phyloP scores from a whole-genome alignment of 2,888 invertebrate species.

The Epinotia brunnichana region DNA sequence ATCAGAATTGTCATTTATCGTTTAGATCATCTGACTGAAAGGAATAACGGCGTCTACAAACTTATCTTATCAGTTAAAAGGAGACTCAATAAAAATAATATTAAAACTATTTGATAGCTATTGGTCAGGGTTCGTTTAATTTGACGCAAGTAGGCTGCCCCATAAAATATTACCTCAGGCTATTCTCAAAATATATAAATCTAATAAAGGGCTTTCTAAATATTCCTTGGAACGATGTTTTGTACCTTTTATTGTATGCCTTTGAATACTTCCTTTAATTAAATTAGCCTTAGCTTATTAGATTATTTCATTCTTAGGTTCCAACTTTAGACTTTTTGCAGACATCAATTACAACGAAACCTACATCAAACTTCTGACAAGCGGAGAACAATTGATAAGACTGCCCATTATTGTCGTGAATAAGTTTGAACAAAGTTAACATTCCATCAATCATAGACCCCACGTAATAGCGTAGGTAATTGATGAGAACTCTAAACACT shows the following conservation, averaged over 20 bases:
- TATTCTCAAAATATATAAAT: neutral
- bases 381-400: slow-evolving; percentile 12
- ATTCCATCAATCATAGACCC: slow-evolving; percentile 32
- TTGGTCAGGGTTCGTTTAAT: neutral
- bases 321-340: neutral
- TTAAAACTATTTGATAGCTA: neutral
- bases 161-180: neutral
- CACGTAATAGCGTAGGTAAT: slow-evolving; percentile 14
- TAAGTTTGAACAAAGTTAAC: slow-evolving; percentile 6
- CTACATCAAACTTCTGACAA: slow-evolving; percentile 5
- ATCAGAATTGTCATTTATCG: neutral
- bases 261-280: neutral
- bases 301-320: neutral
- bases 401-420: slow-evolving; percentile 11
- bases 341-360: slow-evolving; percentile 18
- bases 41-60: neutral
- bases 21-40: neutral
- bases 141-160: neutral
- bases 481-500: slow-evolving; percentile 33
- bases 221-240: too few species aligned
- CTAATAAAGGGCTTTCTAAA: too few species aligned
- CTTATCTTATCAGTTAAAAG: neutral
- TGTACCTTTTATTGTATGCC: neutral
- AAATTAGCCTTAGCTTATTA: neutral
- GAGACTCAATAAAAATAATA: neutral